phyloP scores from a whole-genome alignment of 2,113 vertebrate species.

The Vimba vimba region DNA sequence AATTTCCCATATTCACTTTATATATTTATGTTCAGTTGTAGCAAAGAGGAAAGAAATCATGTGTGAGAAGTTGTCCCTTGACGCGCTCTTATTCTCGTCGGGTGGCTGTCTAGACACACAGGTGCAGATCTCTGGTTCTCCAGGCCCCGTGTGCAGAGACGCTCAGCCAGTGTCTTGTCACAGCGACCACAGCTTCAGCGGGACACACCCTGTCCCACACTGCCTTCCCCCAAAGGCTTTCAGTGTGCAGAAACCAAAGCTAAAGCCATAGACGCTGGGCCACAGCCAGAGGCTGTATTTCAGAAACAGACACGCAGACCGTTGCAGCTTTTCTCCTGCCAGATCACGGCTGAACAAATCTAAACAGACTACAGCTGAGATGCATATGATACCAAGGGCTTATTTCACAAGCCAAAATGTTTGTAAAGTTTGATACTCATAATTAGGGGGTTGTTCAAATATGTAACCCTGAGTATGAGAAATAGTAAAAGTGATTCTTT shows the following conservation, averaged over 20 bases:
- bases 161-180: conserved; percentile 52
- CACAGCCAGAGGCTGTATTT: conserved; percentile 52
- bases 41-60: neutral
- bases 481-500: neutral
- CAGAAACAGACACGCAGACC: neutral
- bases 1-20: neutral
- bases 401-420: neutral
- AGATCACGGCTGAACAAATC: conserved; percentile 17
- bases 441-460: neutral
- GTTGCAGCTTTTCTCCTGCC: neutral
- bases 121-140: conserved; percentile 22
- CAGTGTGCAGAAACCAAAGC: conserved; percentile 72
- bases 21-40: neutral
- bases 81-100: neutral
- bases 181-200: conserved; percentile 70
- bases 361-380: conserved; percentile 13
- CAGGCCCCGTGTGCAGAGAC: neutral
- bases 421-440: neutral
- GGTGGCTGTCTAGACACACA: conserved; percentile 27
- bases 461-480: neutral
- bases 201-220: conserved; percentile 73
- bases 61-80: neutral
- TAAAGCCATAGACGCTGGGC: conserved; percentile 54
- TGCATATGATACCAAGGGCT: neutral
- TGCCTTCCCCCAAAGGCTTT: conserved; percentile 65